phyloP scores from a whole-genome alignment of 2,888 invertebrate species.

The Elysia crispata region DNA sequence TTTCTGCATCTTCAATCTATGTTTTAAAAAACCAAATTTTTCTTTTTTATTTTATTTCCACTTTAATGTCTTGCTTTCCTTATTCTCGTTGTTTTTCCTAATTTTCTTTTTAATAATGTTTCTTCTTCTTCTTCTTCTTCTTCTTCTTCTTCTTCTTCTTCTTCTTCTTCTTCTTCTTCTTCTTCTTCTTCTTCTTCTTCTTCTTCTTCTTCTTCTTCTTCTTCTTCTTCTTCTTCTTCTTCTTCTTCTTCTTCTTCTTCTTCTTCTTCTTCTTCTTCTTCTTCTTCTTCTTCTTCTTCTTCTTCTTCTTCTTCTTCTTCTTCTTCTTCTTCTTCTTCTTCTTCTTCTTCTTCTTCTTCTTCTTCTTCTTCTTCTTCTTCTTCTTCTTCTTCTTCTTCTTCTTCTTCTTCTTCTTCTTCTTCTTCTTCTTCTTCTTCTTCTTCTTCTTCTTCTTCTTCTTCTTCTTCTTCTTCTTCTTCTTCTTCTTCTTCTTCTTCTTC shows the following conservation, averaged over 20 bases:
- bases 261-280: background rate
- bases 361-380: background rate
- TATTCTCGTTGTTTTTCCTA: too few species aligned
- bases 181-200: background rate
- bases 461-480: conserved; percentile 25
- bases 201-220: background rate
- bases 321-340: conserved; percentile 11
- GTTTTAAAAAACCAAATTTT: too few species aligned
- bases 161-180: too few species aligned
- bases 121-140: too few species aligned
- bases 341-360: background rate
- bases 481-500: conserved; percentile 24
- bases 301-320: too few species aligned
- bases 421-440: conserved; percentile 37
- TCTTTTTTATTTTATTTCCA: too few species aligned
- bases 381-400: conserved; percentile 11
- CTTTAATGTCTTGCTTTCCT: too few species aligned
- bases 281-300: too few species aligned
- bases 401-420: conserved; percentile 33
- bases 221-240: background rate
- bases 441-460: conserved; percentile 28
- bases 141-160: too few species aligned
- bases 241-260: conserved; percentile 9
- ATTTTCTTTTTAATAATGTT: too few species aligned
- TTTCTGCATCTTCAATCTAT: too few species aligned